phyloP scores from a whole-genome alignment of 2,888 invertebrate genomes.

The Ecdyonurus torrentis region DNA sequence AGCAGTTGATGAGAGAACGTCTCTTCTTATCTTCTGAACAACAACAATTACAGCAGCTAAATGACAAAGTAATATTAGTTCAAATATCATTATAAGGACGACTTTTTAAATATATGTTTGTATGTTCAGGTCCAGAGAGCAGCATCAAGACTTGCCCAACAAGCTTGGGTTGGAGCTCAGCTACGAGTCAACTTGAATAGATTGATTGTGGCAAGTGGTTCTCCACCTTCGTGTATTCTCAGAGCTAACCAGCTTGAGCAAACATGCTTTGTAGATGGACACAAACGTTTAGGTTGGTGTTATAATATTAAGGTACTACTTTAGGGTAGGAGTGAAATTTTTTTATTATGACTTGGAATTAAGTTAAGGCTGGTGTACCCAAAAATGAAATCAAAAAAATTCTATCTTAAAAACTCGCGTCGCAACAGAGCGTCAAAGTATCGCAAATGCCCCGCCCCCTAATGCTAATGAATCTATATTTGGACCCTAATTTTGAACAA shows the following conservation, averaged over 20 bases:
- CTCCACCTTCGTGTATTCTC: constrained; percentile 60
- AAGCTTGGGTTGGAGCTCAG: constrained; percentile 77
- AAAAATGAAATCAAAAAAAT: too few relatives aligned
- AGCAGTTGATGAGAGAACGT: constrained; percentile 64
- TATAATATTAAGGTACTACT: constrained; percentile 1
- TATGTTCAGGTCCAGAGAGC: constrained; percentile 30
- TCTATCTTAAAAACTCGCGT: too few relatives aligned
- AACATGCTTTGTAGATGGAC: constrained; percentile 56
- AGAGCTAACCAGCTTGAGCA: constrained; percentile 44
- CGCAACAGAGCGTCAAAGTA: too few relatives aligned
- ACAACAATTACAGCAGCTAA: constrained; percentile 58
- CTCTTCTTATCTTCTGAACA: constrained; percentile 76
- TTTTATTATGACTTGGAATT: too few relatives aligned
- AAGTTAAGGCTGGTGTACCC: too few relatives aligned
- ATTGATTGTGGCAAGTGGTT: constrained; percentile 55
- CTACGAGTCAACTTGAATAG: constrained; percentile 67
- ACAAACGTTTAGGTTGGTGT: constrained; percentile 52
- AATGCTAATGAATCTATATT: too few relatives aligned
- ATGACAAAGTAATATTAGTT: constrained; percentile 44
- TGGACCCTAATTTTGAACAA: too few relatives aligned
- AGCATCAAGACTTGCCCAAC: constrained; percentile 43
- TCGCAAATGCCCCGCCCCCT: too few relatives aligned
- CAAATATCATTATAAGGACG: neutral
- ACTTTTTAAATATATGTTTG: neutral
- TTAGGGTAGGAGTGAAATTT: too few relatives aligned